Percentiles rank a stretch among this genome's conserved stretches.
Conservation (phyloP, 2,797 vertebrate genomes). For the Pitangus sulphuratus region DNA sequence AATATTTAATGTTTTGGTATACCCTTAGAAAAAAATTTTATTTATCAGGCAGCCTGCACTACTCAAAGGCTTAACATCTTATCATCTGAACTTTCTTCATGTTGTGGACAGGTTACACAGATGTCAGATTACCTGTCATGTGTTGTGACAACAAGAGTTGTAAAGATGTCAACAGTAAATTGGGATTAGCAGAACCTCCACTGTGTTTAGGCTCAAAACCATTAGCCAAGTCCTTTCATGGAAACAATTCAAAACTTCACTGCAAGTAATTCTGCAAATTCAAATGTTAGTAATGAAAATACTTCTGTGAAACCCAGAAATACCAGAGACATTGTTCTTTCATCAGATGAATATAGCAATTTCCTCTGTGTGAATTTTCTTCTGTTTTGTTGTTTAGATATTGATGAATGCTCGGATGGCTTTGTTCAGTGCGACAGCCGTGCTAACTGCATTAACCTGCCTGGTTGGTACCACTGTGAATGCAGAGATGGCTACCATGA, state of each 20-base stretch:
- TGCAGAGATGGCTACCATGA: conserved; percentile 98
- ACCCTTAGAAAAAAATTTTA: neutral
- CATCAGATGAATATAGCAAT: neutral
- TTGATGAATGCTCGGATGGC: conserved; percentile 95
- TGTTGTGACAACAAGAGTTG: neutral
- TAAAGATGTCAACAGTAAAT: neutral
- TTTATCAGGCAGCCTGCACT: neutral
- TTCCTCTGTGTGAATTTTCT: neutral
- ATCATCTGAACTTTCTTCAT: neutral
- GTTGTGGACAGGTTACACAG: neutral
- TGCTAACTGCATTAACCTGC: conserved; percentile 96
- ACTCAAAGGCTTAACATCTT: neutral
- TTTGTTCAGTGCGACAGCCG: conserved; percentile 97
- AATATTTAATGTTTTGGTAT: neutral
- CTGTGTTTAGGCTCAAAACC: neutral
- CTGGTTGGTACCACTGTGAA: conserved; percentile 99
- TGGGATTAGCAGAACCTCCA: neutral
- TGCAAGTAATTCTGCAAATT: neutral
- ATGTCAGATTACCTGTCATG: neutral
- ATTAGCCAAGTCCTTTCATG: neutral
- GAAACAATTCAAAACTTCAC: neutral
- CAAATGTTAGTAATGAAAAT: neutral
- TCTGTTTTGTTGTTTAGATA: conserved; percentile 81
- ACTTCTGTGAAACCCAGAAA: neutral
- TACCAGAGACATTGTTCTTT: neutral